Base-by-base conservation (phyloP, 2,113 vertebrate genomes). In the Microcebus lehilahytsara region DNA sequence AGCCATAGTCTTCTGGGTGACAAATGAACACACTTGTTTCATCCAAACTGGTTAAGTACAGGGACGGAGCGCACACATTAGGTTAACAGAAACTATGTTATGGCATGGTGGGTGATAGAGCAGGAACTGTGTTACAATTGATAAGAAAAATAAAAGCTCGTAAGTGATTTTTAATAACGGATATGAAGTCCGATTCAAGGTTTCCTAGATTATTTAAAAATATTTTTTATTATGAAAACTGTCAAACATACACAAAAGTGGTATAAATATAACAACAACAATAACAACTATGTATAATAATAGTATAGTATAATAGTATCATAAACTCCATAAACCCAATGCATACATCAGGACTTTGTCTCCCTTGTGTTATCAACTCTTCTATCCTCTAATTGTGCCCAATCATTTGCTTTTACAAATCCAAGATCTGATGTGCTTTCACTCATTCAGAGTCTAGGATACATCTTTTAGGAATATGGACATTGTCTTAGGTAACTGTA, bases 151-250 rank as follows among this genome's bases (percentile, higher is more conserved):
- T 79, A 10, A 84, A 94, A 60, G 32, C 66, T 75, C 23, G 12
- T 25, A 78, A 92, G 27, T 93, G n/a, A 88, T 78, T 88, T 95
- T 95, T 91, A 95, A 72, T 81, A 75, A 96, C 79, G 14, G 34
- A 9, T 74, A 58, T 94, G 78, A 86, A 53, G 17, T 79, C 40
- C 64, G 27, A 92, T 60, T 88, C 23, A 85, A 85, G 49, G 2
- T 42, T 88, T 93, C 3, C 11, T 56, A 71, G 58, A 40, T 69
- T 83, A 46, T 92, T 91, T 69, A 46, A 93, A 75, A 74, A 16
- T 62, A 37, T 69, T 87, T 83, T 83, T 92, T 66, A 11, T 58
- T 84, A 30, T 4, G 11, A 85, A 71, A 80, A 8, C 37, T 85
- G 69, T 69, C 19, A 62, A 64, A 79, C 8, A 69, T 64, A 58